Conservation (phyloP, 2,113 vertebrate genomes). For the Meles meles region DNA sequence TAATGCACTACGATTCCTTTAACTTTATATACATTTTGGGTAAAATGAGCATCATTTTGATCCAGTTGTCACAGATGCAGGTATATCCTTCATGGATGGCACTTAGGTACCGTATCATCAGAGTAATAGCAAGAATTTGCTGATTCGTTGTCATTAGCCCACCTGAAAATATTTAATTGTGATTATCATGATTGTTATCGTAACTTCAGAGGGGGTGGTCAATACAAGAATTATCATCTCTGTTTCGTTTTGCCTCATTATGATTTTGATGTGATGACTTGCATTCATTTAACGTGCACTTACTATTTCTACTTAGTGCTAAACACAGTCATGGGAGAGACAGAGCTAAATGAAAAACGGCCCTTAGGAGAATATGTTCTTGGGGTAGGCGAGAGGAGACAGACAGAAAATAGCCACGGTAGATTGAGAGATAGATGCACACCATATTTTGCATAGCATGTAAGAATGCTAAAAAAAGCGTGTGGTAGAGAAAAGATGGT, state of each 20-base stretch:
- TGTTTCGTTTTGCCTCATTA: neutral
- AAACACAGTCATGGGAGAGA: neutral
- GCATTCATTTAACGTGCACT: neutral
- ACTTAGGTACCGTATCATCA: neutral
- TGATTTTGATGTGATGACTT: neutral
- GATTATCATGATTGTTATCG: neutral
- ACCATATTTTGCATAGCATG: neutral
- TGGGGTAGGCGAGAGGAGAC: neutral
- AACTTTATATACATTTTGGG: neutral
- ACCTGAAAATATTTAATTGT: constrained; percentile 39
- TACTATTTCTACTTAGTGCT: neutral
- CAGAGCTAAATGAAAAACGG: neutral
- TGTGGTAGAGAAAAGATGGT: neutral
- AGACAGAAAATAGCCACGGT: neutral
- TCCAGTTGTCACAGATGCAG: neutral
- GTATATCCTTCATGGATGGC: neutral
- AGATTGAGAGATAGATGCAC: neutral
- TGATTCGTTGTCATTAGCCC: neutral
- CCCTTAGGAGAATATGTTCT: neutral
- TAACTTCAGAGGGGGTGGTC: neutral
- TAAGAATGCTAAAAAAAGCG: neutral
- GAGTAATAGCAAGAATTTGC: neutral
- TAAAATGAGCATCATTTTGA: neutral
- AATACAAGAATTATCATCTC: neutral
- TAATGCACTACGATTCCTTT: neutral